phyloP scores from a whole-genome alignment of 2,113 vertebrate species.

The Onychorhynchus coronatus region DNA sequence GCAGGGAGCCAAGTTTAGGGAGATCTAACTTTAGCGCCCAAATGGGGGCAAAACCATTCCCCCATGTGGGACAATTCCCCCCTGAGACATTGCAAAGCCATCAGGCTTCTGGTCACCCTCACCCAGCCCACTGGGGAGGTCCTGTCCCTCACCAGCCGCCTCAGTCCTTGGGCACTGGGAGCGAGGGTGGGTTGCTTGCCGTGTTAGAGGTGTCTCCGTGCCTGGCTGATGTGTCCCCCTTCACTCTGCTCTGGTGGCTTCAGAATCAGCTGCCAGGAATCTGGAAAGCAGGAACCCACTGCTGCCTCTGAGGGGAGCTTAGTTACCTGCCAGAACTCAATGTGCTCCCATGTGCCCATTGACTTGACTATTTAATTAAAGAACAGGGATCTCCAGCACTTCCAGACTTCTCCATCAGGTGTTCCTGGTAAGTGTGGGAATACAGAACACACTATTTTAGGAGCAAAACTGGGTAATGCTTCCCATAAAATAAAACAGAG shows the following conservation, averaged over 20 bases:
- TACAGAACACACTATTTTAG: neutral
- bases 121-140: neutral
- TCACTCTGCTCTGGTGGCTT: neutral
- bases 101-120: neutral
- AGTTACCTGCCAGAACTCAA: neutral
- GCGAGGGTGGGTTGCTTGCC: neutral
- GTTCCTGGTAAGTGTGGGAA: neutral
- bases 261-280: neutral
- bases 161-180: neutral
- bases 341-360: neutral
- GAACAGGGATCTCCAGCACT: neutral
- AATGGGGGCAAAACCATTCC: neutral
- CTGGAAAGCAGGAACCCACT: neutral
- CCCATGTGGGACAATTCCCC: neutral
- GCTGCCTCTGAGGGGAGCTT: neutral
- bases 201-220: fast-evolving
- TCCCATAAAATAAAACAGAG: neutral
- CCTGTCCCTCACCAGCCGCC: neutral
- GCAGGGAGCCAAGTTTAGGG: neutral
- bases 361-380: neutral
- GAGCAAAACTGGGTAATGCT: neutral
- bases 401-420: neutral
- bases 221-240: neutral
- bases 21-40: neutral
- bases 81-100: neutral